A percentile compares a stretch with the other conserved stretches of the same genome.
Evolutionary conservation across 1,140 invertebrate species (phyloP).

Genomic region (Zeugodacus cucurbitae): DNA sequence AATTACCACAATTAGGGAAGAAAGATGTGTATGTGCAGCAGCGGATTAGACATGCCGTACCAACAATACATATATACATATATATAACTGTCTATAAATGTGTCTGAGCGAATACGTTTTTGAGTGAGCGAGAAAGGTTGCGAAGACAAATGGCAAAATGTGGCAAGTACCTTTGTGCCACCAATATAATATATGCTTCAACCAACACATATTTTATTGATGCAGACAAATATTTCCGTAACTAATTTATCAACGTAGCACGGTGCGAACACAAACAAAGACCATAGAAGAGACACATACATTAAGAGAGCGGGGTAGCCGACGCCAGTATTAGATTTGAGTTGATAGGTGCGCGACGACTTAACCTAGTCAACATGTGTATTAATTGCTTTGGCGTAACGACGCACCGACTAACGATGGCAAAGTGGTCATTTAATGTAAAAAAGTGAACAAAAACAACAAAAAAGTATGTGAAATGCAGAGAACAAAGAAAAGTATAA

Average conservation of each 20-base stretch:
- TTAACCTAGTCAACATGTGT: background rate
- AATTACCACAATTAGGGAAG: background rate
- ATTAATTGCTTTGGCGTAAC: background rate
- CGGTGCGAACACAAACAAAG: background rate
- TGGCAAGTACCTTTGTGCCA: background rate
- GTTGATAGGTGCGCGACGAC: background rate
- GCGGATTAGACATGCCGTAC: background rate
- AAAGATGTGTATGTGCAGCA: background rate
- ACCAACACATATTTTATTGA: background rate
- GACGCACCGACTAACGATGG: background rate
- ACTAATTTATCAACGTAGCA: constrained; percentile 8
- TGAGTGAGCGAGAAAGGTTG: too few species aligned
- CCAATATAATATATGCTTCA: background rate
- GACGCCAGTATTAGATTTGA: background rate
- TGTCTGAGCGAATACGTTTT: background rate
- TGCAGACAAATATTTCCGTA: constrained; percentile 17
- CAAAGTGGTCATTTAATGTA: background rate
- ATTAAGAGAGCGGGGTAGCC: too few species aligned
- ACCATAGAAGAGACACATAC: too few species aligned
- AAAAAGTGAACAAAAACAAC: background rate
- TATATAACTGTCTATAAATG: background rate
- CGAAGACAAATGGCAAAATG: background rate
- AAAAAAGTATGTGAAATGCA: background rate
- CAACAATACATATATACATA: background rate
- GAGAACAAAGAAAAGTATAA: background rate